Evolutionary conservation across 2,797 vertebrate species (phyloP).

Genomic region (Agapornis canus): DNA sequence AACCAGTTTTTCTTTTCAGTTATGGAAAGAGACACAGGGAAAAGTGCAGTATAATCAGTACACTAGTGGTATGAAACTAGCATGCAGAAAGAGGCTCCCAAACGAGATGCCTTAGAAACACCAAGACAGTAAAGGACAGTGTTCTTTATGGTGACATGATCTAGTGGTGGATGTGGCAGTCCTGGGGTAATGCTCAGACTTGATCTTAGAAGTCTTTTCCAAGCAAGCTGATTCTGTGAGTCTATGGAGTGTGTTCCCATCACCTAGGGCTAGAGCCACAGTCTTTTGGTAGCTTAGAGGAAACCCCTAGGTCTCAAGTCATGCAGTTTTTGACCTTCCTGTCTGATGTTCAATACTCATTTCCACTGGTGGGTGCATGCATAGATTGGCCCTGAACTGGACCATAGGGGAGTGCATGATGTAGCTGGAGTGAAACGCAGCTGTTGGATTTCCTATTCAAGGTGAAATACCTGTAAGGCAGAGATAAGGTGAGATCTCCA

Average conservation of each 20-base stretch:
- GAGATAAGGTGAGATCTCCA: neutral
- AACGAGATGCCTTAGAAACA: neutral
- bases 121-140: neutral
- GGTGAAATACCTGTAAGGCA: neutral
- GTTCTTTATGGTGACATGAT: neutral
- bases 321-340: neutral
- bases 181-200: neutral
- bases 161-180: neutral
- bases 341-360: neutral
- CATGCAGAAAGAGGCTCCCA: neutral
- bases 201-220: neutral
- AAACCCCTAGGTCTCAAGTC: neutral
- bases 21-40: neutral
- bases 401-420: neutral
- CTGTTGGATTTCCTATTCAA: neutral
- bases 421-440: neutral
- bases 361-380: fast-evolving
- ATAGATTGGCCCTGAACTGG: neutral
- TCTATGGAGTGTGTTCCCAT: fast-evolving
- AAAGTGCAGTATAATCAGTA: neutral
- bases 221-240: neutral
- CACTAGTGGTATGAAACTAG: neutral
- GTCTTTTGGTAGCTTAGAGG: neutral
- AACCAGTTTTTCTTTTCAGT: neutral
- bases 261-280: neutral